Base-by-base conservation (phyloP, 37 sponge, comb jelly and placozoan species). In the Tethya wilhelma region DNA sequence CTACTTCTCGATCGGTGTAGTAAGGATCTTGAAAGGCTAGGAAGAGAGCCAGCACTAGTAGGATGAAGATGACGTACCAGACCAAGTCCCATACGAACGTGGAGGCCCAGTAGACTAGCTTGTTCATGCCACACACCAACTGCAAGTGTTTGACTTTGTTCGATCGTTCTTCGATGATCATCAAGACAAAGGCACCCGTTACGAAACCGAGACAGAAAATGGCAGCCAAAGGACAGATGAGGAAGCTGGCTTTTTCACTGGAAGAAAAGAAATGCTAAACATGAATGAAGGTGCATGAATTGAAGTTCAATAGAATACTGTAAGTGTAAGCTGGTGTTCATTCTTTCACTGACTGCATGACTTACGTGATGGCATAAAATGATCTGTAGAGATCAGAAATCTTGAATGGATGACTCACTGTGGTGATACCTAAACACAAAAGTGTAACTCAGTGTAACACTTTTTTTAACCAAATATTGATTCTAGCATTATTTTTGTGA, bases 121-220 rank as follows among this genome's bases (percentile, higher is more conserved):
- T 82, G 62, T 73, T 87, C 56, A 98, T 81, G 36, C 99, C 99
- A 59, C 91, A 94, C 41, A 96, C 77, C 44, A 80, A 36, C 87
- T 93, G 96, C 29, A 96, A 71, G 77, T 98, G 96, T 31, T 81
- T 67, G 44, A 90, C 70, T 44, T 93, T 93, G 36, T 69, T 64
- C 0, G 88, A 71, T 14, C 89, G 76, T 73, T 96, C 96, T 83
- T 96, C 90, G 22, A 91, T 87, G 19, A 96, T 36, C 23, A 86
- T 53, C 42, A 93, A 78, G 9, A 90, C 94, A 74, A 90, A 93
- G 22, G 87, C 81, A 22, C 86, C 94, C 0, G 80, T 87, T 9
- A 97, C 84, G 71, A 97, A 97, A 22, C 92, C 90, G 70, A 97
- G 67, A 11, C 87, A 81, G 70, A 97, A 97, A 65, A 93, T 86